phyloP scores from a whole-genome alignment of 2,888 invertebrate genomes.

The Eremobia ochroleuca region DNA sequence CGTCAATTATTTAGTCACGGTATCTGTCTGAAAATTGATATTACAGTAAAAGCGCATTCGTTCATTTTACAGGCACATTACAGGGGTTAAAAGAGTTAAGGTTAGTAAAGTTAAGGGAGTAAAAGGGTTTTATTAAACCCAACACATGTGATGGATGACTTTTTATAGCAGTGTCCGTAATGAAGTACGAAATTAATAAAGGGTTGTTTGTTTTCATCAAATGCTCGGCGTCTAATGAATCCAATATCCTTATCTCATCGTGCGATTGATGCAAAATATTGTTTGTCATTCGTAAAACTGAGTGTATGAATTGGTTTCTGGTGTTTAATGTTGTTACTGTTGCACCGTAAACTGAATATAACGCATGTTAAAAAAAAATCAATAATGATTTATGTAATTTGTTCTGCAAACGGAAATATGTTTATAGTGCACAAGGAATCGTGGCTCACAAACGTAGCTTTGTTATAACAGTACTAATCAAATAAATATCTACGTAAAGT shows the following conservation, averaged over 20 bases:
- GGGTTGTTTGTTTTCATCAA: constrained; percentile 27
- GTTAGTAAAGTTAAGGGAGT: too few relatives aligned
- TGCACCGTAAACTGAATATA: background rate
- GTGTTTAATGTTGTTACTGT: constrained; percentile 28
- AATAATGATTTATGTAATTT: constrained; percentile 32
- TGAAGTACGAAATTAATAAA: constrained; percentile 27
- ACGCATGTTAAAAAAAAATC: constrained; percentile 30
- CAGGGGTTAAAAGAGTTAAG: too few relatives aligned
- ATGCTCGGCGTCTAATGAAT: constrained; percentile 16
- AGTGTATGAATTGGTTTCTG: constrained; percentile 2
- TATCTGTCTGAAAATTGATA: constrained; percentile 82
- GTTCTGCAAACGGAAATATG: constrained; percentile 43
- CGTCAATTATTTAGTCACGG: constrained; percentile 88
- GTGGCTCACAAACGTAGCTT: constrained; percentile 16
- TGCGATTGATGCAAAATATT: constrained; percentile 18
- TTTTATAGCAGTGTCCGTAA: constrained; percentile 34
- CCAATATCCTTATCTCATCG: background rate
- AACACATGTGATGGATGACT: constrained; percentile 45
- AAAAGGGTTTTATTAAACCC: constrained; percentile 54
- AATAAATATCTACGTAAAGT: constrained; percentile 32
- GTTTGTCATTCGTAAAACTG: constrained; percentile 14
- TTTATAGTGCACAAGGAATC: constrained; percentile 36
- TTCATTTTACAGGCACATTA: constrained; percentile 67
- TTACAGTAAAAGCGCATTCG: constrained; percentile 77
- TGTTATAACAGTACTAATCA: constrained; percentile 36